Conservation (phyloP, 1,140 invertebrate species). For the Aphaenogaster ashmeadi region DNA sequence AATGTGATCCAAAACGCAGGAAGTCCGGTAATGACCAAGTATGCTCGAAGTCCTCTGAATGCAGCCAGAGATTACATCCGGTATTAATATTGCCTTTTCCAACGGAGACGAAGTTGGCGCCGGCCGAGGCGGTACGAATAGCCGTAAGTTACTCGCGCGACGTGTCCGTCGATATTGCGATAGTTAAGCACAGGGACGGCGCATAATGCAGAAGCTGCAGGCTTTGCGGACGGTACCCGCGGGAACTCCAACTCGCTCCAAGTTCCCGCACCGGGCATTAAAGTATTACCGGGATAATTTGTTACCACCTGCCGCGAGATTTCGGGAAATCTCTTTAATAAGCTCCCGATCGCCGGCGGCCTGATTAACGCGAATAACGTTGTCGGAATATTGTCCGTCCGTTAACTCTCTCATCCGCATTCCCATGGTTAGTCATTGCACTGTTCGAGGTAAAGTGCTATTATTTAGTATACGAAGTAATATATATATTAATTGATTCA, state of each 20-base stretch:
- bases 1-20: conserved; percentile 34
- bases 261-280: conserved; percentile 66
- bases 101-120: conserved; percentile 57
- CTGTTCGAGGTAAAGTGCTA: neutral
- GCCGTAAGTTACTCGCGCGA: conserved; percentile 70
- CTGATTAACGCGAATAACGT: conserved; percentile 59
- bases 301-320: conserved; percentile 63
- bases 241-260: conserved; percentile 46
- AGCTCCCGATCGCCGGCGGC: conserved; percentile 61
- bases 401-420: conserved; percentile 15
- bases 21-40: conserved; percentile 49
- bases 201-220: conserved; percentile 59
- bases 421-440: neutral
- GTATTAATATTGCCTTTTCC: conserved; percentile 76
- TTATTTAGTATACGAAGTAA: neutral
- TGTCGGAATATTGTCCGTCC: conserved; percentile 50
- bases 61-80: conserved; percentile 67
- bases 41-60: conserved; percentile 63
- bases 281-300: conserved; percentile 73
- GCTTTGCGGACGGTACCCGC: conserved; percentile 57
- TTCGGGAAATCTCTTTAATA: conserved; percentile 66
- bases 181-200: conserved; percentile 70
- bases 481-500: neutral
- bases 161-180: conserved; percentile 75
- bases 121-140: conserved; percentile 68